Evolutionary conservation across 2,888 invertebrate species (phyloP), one percentile per base, ranked within the genome.

Genomic region (Abscondita cerata): DNA sequence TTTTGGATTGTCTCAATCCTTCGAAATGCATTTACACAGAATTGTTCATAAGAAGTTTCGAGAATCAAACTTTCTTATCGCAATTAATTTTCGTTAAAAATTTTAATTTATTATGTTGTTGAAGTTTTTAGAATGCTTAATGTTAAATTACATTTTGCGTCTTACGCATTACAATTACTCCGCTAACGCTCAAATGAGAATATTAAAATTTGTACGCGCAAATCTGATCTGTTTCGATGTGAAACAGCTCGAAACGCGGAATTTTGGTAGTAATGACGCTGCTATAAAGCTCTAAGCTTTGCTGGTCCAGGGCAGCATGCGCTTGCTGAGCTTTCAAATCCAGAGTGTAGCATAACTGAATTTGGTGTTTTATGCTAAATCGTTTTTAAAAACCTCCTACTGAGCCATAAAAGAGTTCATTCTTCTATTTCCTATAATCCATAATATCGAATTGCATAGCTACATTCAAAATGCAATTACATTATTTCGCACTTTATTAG

Each of bases 251-350:
- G 62, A 68, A 64, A 64, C 68, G 62, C 68, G 69, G 70, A n/a
- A n/a, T 69, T 72, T 70, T 69, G 65, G 62, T 66, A 70, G 70
- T 64, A 65, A 65, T 65, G 68, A 68, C 68, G 70, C 69, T 68
- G 62, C 69, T 68, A 70, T 63, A 68, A 69, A 69, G 59, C 62
- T 58, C 40, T 55, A 65, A 65, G 65, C 62, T 57, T 60, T 25
- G 51, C 52, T 62, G 65, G 65, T 62, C 65, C 65, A 62, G 65
- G 60, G 33, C 65, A 57, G 65, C 64, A 64, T 64, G 65, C 65
- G 64, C 65, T 54, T 56, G 60, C 54, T 66, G 57, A 63, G 58
- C 58, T 62, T 62, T 64, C 59, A 63, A 61, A 63, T 63, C 59
- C 59, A 50, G 55, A 55, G 55, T 56, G 58, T 56, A 57, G 57